These are phyloP conservation scores for Pitangus sulphuratus DNA, from an alignment of 2,797 vertebrate genomes.

Conservation along the genomic window DNA sequence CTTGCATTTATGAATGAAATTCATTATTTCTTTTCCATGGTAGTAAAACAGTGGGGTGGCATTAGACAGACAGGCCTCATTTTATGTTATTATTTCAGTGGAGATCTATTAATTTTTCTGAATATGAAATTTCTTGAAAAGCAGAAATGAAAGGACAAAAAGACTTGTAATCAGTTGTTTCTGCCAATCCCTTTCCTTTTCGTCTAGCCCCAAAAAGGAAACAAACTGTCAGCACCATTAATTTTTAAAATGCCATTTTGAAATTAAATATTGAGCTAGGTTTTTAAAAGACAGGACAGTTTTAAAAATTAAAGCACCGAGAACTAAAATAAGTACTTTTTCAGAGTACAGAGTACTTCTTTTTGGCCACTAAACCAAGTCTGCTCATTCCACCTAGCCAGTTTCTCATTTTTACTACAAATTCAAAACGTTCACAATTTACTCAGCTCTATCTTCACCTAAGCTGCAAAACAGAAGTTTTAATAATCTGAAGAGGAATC, in stretches of 20 bases:
- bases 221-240: slow-evolving; percentile 43
- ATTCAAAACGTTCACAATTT: not conserved
- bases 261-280: slow-evolving; percentile 42
- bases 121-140: not conserved
- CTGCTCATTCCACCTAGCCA: not conserved
- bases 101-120: slow-evolving; percentile 8
- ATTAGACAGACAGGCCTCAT: not conserved
- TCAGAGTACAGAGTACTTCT: not conserved
- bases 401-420: not conserved
- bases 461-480: not conserved
- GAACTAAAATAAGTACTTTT: not conserved
- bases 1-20: not conserved
- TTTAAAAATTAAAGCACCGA: slow-evolving; percentile 44
- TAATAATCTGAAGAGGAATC: not conserved
- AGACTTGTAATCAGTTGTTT: not conserved
- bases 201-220: not conserved
- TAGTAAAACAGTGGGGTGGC: not conserved
- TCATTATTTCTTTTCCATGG: not conserved
- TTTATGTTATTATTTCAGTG: slow-evolving; percentile 10
- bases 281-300: not conserved
- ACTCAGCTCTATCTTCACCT: not conserved
- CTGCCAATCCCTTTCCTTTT: slow-evolving; percentile 13
- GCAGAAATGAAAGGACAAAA: not conserved
- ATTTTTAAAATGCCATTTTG: slow-evolving; percentile 43
- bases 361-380: not conserved